These are phyloP conservation scores for Tetragnatha montana DNA, from an alignment of 2,888 invertebrate genomes.

Conservation along the genomic window DNA sequence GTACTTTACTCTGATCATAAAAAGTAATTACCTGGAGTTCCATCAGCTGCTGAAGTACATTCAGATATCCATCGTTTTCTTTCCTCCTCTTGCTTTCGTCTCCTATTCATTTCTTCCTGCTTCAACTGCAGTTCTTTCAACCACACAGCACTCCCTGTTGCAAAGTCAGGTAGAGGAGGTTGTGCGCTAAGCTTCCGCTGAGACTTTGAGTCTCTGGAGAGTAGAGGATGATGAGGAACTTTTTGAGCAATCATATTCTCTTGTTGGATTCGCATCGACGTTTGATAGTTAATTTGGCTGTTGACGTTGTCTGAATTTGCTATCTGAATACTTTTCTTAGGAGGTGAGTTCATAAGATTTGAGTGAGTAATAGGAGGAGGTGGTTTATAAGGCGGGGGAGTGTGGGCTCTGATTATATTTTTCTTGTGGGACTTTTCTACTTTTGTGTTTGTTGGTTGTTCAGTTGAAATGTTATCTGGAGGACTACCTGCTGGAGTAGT, in stretches of 20 bases:
- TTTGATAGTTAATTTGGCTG: slow-evolving; percentile 6
- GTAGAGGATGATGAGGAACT: slow-evolving; percentile 25
- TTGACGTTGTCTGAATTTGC: slow-evolving; percentile 15
- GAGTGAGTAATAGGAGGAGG: slow-evolving; percentile 62
- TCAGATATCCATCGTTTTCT: slow-evolving; percentile 54
- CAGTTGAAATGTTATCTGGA: neutral
- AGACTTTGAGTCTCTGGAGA: slow-evolving; percentile 29
- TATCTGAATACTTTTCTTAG: slow-evolving; percentile 42
- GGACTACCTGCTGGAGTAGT: neutral
- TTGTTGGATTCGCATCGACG: slow-evolving; percentile 6
- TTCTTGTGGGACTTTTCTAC: slow-evolving; percentile 17
- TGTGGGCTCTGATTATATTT: slow-evolving; percentile 27
- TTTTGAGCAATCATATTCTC: slow-evolving; percentile 20
- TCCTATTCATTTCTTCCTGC: slow-evolving; percentile 61
- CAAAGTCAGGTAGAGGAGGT: slow-evolving; percentile 8
- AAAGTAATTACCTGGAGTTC: slow-evolving; percentile 32
- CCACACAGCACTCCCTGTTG: slow-evolving; percentile 49
- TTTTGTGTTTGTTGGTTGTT: neutral
- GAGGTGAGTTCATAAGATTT: slow-evolving; percentile 2
- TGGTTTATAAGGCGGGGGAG: slow-evolving; percentile 68
- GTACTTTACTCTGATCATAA: neutral
- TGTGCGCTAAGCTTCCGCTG: slow-evolving; percentile 48
- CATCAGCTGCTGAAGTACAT: slow-evolving; percentile 40
- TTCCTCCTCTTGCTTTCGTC: slow-evolving; percentile 58
- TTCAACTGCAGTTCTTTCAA: slow-evolving; percentile 64